These are phyloP conservation scores for Synanthedon myopaeformis DNA, from an alignment of 2,888 invertebrate species.

Conservation along the genomic window DNA sequence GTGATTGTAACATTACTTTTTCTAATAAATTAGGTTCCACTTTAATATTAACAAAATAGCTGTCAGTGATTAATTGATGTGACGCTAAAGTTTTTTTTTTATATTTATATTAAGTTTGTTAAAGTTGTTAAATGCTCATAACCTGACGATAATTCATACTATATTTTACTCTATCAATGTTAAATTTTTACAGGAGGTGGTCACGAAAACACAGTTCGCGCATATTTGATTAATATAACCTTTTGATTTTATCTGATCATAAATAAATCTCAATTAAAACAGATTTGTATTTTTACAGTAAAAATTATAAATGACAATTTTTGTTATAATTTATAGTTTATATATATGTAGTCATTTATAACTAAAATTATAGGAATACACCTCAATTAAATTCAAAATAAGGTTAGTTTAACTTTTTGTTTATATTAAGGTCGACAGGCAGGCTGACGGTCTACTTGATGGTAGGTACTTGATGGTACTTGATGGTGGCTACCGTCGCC, in stretches of 20 bases:
- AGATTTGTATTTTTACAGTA: too few relatives aligned
- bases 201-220: not conserved
- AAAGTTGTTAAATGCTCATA: not conserved
- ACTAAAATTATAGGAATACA: too few relatives aligned
- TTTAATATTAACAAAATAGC: not conserved
- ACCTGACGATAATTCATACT: not conserved
- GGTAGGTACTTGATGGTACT: too few relatives aligned
- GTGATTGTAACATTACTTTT: not conserved
- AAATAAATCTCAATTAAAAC: not conserved
- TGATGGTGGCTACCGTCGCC: too few relatives aligned
- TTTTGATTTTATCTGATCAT: not conserved
- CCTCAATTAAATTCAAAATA: too few relatives aligned
- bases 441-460: too few relatives aligned
- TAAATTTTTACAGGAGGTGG: not conserved
- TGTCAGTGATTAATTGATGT: not conserved
- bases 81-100: not conserved
- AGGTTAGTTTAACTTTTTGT: too few relatives aligned
- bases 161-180: not conserved
- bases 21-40: not conserved
- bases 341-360: too few relatives aligned
- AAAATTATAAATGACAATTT: too few relatives aligned
- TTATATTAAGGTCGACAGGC: too few relatives aligned
- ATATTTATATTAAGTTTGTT: not conserved
- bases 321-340: too few relatives aligned
- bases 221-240: not conserved